phyloP scores from a whole-genome alignment of 1,140 invertebrate species.

The Galleria mellonella region DNA sequence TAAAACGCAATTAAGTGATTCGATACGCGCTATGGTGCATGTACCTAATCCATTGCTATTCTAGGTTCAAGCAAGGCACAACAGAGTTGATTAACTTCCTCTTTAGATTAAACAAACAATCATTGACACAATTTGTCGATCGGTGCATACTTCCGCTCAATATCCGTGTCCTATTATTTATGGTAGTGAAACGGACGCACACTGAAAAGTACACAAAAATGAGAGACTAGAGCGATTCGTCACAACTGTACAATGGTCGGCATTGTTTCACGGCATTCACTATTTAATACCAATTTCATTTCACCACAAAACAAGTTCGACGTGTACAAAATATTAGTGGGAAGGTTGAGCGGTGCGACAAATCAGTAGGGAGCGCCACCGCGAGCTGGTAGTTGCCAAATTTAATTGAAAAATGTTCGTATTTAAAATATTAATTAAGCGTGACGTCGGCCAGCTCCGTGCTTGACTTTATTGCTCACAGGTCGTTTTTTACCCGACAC shows the following conservation, averaged over 20 bases:
- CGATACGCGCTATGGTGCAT: constrained; percentile 4
- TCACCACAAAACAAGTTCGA: not conserved
- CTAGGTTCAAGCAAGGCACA: constrained; percentile 8
- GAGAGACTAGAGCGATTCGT: constrained; percentile 46
- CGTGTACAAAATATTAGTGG: constrained; percentile 2
- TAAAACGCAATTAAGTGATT: constrained; percentile 18
- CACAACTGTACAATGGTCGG: constrained; percentile 44
- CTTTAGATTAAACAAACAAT: constrained; percentile 34
- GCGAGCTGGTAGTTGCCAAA: constrained; percentile 25
- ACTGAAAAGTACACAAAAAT: constrained; percentile 67
- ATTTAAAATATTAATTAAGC: constrained; percentile 66
- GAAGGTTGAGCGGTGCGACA: constrained; percentile 2
- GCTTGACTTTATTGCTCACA: constrained; percentile 46
- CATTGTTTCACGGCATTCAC: constrained; percentile 52
- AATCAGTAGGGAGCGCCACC: constrained; percentile 21
- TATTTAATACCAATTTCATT: constrained; percentile 30
- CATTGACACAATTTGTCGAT: constrained; percentile 45
- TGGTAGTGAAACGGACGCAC: constrained; percentile 36
- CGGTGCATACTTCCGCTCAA: constrained; percentile 57
- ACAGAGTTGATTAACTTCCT: constrained; percentile 34
- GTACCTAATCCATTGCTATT: constrained; percentile 6
- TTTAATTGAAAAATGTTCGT: constrained; percentile 62
- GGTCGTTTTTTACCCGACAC: constrained; percentile 43
- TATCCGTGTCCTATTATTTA: constrained; percentile 59
- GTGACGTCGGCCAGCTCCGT: constrained; percentile 38